Conservation (phyloP, 1,140 invertebrate species). For the Bombus waltoni region DNA sequence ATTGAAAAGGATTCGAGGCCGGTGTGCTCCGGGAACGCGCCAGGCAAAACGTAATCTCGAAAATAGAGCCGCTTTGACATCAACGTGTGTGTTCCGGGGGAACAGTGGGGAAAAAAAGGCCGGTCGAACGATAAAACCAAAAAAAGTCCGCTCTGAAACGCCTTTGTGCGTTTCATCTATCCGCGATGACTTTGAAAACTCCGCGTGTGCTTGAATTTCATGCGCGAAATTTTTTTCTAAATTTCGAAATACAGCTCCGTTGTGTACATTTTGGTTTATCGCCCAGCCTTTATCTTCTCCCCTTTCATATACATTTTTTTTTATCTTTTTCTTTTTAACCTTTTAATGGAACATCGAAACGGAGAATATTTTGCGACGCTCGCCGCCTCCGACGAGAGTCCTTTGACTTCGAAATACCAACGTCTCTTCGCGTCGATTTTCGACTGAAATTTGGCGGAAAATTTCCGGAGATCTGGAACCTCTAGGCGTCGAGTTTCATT, state of each 20-base stretch:
- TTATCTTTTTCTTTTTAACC: neutral
- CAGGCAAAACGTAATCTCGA: slow-evolving; percentile 31
- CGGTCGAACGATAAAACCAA: slow-evolving; percentile 29
- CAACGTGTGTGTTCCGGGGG: neutral
- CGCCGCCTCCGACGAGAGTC: too few species aligned
- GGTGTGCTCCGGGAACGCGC: too few species aligned
- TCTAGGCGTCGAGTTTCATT: too few species aligned
- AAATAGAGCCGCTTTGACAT: slow-evolving; percentile 43
- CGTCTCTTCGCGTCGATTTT: too few species aligned
- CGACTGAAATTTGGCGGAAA: too few species aligned
- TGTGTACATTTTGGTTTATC: neutral
- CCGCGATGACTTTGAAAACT: slow-evolving; percentile 4
- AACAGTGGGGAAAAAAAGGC: neutral
- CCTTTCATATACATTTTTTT: neutral
- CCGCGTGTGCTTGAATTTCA: neutral
- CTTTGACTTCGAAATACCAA: too few species aligned
- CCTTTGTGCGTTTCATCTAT: slow-evolving; percentile 19
- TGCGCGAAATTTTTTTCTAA: neutral
- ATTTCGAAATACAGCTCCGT: neutral
- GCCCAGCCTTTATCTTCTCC: neutral
- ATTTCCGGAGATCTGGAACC: too few species aligned
- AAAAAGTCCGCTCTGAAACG: neutral
- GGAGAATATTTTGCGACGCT: neutral
- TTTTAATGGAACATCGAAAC: neutral
- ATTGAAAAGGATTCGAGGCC: slow-evolving; percentile 8